These are phyloP conservation scores for Macquaria ambigua DNA, from an alignment of 2,113 vertebrate genomes.

Conservation along the genomic window DNA sequence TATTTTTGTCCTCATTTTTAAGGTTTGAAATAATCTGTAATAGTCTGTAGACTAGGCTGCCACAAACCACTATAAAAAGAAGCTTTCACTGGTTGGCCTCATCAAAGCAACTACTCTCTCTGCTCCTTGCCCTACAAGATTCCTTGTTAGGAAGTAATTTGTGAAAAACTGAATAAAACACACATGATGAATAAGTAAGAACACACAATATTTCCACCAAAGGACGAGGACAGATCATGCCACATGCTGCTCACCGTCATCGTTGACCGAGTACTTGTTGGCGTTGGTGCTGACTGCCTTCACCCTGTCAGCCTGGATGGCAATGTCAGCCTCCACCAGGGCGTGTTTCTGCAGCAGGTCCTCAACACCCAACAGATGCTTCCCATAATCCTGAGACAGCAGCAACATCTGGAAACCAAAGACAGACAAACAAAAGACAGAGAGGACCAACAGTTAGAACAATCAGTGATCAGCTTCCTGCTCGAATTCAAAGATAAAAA, in stretches of 20 bases:
- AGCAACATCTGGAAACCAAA: slow-evolving; percentile 88
- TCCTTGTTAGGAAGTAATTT: background rate
- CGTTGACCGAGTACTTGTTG: slow-evolving; percentile 89
- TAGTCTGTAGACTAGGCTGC: background rate
- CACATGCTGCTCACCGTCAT: slow-evolving; percentile 84
- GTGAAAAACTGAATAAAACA: background rate
- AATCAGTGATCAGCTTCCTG: background rate
- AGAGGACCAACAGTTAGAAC: background rate
- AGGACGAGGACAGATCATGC: background rate
- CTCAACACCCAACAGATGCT: slow-evolving; percentile 95
- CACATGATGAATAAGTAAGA: background rate
- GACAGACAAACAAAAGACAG: background rate
- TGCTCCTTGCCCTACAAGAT: background rate
- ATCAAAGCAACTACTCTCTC: background rate
- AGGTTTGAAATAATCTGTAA: background rate
- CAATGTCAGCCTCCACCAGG: slow-evolving; percentile 95
- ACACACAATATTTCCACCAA: background rate
- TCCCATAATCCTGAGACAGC: slow-evolving; percentile 96
- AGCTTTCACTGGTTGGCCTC: background rate
- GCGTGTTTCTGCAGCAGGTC: slow-evolving; percentile 96
- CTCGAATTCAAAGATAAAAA: background rate
- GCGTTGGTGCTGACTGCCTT: slow-evolving; percentile 91
- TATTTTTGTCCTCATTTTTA: background rate
- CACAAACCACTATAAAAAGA: background rate
- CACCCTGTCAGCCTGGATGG: slow-evolving; percentile 94